Base-by-base conservation (phyloP, 2,797 vertebrate genomes). In the Florisuga fusca region DNA sequence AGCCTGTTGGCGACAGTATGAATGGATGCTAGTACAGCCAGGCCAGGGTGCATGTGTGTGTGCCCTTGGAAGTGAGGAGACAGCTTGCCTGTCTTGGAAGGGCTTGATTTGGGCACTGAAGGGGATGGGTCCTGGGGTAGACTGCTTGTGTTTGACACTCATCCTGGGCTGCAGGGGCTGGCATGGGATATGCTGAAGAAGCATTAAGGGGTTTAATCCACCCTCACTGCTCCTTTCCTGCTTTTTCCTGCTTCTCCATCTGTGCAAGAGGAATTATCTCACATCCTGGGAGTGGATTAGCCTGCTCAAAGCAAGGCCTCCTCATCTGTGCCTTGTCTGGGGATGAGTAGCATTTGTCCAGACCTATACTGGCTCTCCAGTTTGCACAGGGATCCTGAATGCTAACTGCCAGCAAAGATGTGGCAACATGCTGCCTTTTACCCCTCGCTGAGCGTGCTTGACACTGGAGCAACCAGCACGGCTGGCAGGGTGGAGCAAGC, bases 1-100 rank as follows among this genome's bases (percentile, higher is more conserved):
- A 97, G 87, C 83, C 77, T 96, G 68, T 91, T 95, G 94, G 95
- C 45, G 93, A 96, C 95, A 94, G 89, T 38, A 81, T 96, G 90
- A 96, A 94, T 95, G 95, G 89, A 90, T 87, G 83, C 71, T 94
- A 71, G 80, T 21, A n/a, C 85, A 76, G 89, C 87, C 93, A 90
- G 95, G 89, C 82, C 77, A 79, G 84, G 48, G 74, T n/a, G 69
- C 14, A 1, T 62, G 55, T 25, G 54, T 43, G n/a, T 51, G 71
- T 5, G 48, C 4, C 15, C 54, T 80, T 74, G 89, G 69, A 77
- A 90, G 80, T 29, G 36, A 77, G 83, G 84, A 71, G 77, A 48
- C 0, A 76, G 45, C 59, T 81, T 58, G 73, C 62, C 45, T 63
- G 71, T 23, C 0, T 36, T 62, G 41, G 89, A 43, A 66, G 31